These are phyloP conservation scores for Brachionus koreanus DNA, from an alignment of 1,140 invertebrate genomes.

Conservation along the genomic window DNA sequence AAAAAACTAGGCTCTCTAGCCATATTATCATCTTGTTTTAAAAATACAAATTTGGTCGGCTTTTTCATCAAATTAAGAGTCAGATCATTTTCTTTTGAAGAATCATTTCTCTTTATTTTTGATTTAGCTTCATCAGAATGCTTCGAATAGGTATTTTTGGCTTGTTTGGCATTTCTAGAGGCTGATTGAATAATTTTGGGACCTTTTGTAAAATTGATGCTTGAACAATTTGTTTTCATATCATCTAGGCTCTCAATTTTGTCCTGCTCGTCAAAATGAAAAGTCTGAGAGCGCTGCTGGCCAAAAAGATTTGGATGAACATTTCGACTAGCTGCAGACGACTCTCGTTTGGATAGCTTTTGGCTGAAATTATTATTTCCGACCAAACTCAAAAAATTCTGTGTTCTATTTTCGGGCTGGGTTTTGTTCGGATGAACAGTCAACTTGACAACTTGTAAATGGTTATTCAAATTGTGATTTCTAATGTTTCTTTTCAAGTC, in stretches of 20 bases:
- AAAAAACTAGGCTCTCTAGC: constrained; percentile 6
- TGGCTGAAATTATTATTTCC: constrained; percentile 5
- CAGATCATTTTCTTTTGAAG: background rate
- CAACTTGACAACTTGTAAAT: constrained; percentile 14
- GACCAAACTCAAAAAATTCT: constrained; percentile 6
- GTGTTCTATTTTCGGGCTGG: background rate
- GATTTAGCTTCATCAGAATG: background rate
- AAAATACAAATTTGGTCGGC: background rate
- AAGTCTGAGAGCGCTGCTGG: background rate
- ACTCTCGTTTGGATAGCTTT: background rate
- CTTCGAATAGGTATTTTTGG: background rate
- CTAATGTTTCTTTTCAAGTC: background rate
- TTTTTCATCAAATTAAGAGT: background rate
- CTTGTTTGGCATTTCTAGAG: background rate
- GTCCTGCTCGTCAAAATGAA: background rate
- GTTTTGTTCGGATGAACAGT: background rate
- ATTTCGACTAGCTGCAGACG: background rate
- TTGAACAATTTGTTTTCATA: background rate
- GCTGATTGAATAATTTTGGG: background rate
- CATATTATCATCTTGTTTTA: background rate
- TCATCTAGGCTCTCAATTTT: background rate
- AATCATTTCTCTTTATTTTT: background rate
- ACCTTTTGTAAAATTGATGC: background rate
- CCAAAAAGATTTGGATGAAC: background rate
- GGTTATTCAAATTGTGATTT: background rate